These are phyloP conservation scores for Saxidomus purpurata DNA, from an alignment of 1,140 invertebrate genomes.

Conservation along the genomic window DNA sequence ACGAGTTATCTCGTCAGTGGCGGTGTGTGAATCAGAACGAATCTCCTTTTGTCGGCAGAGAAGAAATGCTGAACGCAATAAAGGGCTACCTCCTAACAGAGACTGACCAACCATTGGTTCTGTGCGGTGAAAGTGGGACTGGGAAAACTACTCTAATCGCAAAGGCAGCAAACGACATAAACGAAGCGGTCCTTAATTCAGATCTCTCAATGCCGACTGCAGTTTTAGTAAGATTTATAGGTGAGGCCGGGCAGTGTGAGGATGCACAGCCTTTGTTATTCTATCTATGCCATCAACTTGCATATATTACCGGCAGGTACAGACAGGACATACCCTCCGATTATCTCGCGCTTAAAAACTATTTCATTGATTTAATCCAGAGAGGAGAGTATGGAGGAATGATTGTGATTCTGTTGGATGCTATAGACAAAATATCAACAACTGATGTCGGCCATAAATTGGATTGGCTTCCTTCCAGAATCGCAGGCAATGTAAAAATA, in stretches of 20 bases:
- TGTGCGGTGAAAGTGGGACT: slow-evolving; percentile 79
- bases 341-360: slow-evolving; percentile 75
- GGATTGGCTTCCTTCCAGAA: slow-evolving; percentile 82
- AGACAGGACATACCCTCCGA: slow-evolving; percentile 77
- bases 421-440: slow-evolving; percentile 78
- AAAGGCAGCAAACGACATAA: slow-evolving; percentile 76
- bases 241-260: slow-evolving; percentile 76
- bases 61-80: slow-evolving; percentile 88
- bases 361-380: slow-evolving; percentile 80
- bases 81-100: slow-evolving; percentile 92
- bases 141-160: slow-evolving; percentile 84
- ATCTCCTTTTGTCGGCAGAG: slow-evolving; percentile 90
- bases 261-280: slow-evolving; percentile 75
- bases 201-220: slow-evolving; percentile 73
- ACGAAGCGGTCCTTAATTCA: slow-evolving; percentile 69
- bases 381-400: slow-evolving; percentile 80
- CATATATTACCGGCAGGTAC: slow-evolving; percentile 72
- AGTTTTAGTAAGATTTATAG: slow-evolving; percentile 80
- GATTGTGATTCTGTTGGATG: slow-evolving; percentile 83
- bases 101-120: slow-evolving; percentile 78
- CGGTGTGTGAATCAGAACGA: slow-evolving; percentile 97
- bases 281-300: slow-evolving; percentile 81
- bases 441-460: slow-evolving; percentile 78
- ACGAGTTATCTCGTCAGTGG: slow-evolving; percentile 97
- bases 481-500: slow-evolving; percentile 82